Percentiles rank a stretch among this genome's conserved stretches.
phyloP scores from a whole-genome alignment of 2,113 vertebrate genomes.

The Alaudala cheleensis region DNA sequence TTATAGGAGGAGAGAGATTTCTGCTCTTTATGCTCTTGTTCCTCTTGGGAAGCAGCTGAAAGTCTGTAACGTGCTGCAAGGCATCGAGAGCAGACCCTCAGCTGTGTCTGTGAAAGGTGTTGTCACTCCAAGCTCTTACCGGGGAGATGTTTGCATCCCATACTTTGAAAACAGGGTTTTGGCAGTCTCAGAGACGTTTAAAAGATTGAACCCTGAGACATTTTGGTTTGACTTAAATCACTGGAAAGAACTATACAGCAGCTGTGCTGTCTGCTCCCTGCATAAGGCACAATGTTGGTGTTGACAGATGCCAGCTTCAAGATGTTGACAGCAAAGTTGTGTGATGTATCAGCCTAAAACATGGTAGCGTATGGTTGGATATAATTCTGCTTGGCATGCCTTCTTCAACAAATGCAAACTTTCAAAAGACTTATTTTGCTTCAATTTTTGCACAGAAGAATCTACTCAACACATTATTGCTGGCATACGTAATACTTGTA shows the following conservation, averaged over 20 bases:
- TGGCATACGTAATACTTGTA: background rate
- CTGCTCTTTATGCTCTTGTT: background rate
- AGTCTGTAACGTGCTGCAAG: background rate
- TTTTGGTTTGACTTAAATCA: background rate
- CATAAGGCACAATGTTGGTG: background rate
- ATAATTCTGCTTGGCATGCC: background rate
- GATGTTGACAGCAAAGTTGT: background rate
- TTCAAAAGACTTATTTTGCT: background rate
- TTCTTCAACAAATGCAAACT: background rate
- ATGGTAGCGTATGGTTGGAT: background rate
- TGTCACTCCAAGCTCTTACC: background rate
- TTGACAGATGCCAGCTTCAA: background rate
- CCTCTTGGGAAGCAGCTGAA: background rate
- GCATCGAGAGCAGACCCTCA: background rate
- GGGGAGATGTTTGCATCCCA: background rate
- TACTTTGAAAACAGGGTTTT: background rate
- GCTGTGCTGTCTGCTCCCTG: background rate
- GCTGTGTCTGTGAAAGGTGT: accelerated
- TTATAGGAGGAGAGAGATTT: background rate
- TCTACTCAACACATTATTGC: background rate
- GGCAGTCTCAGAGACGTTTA: background rate
- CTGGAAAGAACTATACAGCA: background rate
- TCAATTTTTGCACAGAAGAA: background rate
- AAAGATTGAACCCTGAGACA: background rate
- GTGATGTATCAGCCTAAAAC: background rate